Percentiles rank a stretch among this genome's conserved stretches.
Conservation (phyloP, 2,888 invertebrate species). For the Lycaena phlaeas region DNA sequence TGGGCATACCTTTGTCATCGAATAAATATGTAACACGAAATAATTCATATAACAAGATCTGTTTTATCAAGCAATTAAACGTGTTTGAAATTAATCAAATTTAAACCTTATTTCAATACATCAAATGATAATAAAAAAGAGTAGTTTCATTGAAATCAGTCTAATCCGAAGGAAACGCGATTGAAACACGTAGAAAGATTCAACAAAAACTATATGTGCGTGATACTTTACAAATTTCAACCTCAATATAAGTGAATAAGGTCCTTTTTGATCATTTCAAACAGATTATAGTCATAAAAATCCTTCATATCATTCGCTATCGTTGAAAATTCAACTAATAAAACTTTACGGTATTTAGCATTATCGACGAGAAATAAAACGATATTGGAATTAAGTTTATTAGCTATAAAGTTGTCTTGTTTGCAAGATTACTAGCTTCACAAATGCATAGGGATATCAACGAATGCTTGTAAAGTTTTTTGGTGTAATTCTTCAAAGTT, state of each 20-base stretch:
- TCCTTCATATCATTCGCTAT: constrained; percentile 27
- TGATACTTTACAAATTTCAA: too few species aligned
- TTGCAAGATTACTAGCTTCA: constrained; percentile 2
- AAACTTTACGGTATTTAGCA: constrained; percentile 47
- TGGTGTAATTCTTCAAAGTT: too few species aligned
- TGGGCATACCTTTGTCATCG: constrained; percentile 44
- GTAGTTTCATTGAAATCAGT: constrained; percentile 1
- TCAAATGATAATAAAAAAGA: too few species aligned
- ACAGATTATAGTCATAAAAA: constrained; percentile 21
- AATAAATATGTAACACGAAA: constrained; percentile 59
- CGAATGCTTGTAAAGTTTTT: too few species aligned
- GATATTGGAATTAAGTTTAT: constrained; percentile 5
- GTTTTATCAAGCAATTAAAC: too few species aligned
- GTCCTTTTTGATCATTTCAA: too few species aligned
- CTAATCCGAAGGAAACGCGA: constrained; percentile 9
- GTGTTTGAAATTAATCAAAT: too few species aligned
- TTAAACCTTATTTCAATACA: too few species aligned
- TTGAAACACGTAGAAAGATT: constrained; percentile 6
- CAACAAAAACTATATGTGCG: background rate
- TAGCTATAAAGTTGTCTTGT: constrained; percentile 1
- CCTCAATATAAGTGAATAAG: too few species aligned
- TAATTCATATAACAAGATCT: too few species aligned
- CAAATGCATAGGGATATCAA: background rate
- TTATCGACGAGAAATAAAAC: constrained; percentile 24
- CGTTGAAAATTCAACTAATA: constrained; percentile 32